A percentile compares a stretch with the other conserved stretches of the same genome.
Conservation (phyloP, 2,797 vertebrate species). For the Babyrousa celebensis region DNA sequence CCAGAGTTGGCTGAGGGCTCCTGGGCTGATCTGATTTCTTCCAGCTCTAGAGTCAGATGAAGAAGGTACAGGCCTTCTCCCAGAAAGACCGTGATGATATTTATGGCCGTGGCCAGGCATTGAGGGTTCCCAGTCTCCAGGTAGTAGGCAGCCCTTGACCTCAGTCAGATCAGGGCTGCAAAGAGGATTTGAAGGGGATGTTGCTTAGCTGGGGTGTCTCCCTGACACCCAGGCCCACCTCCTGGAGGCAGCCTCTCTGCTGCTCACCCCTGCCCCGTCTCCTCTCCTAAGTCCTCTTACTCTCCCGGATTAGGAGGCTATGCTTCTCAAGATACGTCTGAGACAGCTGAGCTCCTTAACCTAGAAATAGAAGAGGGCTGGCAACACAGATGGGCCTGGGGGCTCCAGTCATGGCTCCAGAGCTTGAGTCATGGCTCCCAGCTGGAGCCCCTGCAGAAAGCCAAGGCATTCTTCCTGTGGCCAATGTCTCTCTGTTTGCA, state of each 20-base stretch:
- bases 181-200: slow-evolving; percentile 79
- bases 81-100: neutral
- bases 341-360: slow-evolving; percentile 9
- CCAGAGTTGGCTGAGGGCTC: neutral
- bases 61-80: too few relatives aligned
- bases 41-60: neutral
- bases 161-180: slow-evolving; percentile 93
- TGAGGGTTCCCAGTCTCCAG: slow-evolving; percentile 86
- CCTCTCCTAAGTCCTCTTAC: slow-evolving; percentile 14
- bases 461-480: neutral
- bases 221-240: neutral
- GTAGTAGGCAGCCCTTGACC: slow-evolving; percentile 90
- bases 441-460: neutral
- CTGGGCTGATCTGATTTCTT: neutral
- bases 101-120: neutral
- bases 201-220: fast-evolving
- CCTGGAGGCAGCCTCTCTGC: neutral
- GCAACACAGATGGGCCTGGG: neutral
- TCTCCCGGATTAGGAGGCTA: neutral
- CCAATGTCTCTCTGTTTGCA: neutral
- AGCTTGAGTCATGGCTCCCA: neutral
- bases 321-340: neutral
- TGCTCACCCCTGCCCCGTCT: neutral
- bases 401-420: too few relatives aligned
- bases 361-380: slow-evolving; percentile 65